These are phyloP conservation scores for Prosapia bicincta DNA, from an alignment of 2,888 invertebrate genomes.

Conservation along the genomic window DNA sequence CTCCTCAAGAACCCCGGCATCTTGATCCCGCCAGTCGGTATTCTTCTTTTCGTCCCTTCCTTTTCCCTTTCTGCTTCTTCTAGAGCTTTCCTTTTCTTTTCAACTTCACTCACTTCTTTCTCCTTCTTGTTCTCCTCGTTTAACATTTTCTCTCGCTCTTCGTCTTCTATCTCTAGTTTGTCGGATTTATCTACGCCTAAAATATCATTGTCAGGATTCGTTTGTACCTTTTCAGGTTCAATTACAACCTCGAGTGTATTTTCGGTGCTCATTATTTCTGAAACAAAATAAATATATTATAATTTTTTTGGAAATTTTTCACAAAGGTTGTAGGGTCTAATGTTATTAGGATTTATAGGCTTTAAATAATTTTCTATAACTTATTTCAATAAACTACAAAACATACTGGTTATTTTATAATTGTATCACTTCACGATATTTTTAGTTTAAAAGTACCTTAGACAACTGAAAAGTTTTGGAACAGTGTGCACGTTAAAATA, in stretches of 20 bases:
- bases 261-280: not conserved
- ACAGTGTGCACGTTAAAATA: no score
- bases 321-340: no score
- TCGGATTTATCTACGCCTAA: conserved; percentile 51
- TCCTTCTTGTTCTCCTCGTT: conserved; percentile 60
- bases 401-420: no score
- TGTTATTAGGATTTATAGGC: no score
- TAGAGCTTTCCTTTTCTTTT: conserved; percentile 65
- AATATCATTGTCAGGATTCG: conserved; percentile 11
- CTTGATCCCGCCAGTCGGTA: conserved; percentile 84
- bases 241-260: not conserved
- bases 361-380: no score
- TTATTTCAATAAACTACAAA: no score
- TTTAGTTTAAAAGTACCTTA: no score
- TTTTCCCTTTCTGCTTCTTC: conserved; percentile 38
- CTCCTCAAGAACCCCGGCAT: conserved; percentile 82
- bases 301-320: no score
- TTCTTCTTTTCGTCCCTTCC: conserved; percentile 43
- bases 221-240: not conserved
- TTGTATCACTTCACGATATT: no score
- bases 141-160: conserved; percentile 58
- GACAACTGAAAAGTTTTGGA: no score
- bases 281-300: no score
- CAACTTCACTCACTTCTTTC: conserved; percentile 59
- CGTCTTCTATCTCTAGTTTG: conserved; percentile 62